phyloP scores from a whole-genome alignment of 2,888 invertebrate species.

The Mesochorus sp. region DNA sequence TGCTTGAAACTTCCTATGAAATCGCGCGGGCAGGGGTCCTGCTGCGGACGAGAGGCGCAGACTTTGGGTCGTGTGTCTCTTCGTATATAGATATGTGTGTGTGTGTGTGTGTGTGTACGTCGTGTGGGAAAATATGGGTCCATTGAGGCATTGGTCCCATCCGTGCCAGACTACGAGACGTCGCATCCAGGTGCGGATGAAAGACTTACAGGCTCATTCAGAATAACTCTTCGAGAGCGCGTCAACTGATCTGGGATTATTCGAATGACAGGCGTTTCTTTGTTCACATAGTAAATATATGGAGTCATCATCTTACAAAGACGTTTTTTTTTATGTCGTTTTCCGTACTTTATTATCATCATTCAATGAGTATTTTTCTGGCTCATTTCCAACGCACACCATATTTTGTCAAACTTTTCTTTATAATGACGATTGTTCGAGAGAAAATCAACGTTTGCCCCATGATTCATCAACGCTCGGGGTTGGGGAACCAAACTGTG shows the following conservation, averaged over 20 bases:
- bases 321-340: too few relatives aligned
- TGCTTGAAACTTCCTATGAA: slow-evolving; percentile 3
- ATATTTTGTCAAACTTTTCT: background rate
- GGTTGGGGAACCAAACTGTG: too few relatives aligned
- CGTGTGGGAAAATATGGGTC: too few relatives aligned
- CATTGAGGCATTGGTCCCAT: background rate
- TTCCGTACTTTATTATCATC: too few relatives aligned
- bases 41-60: too few relatives aligned
- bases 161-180: slow-evolving; percentile 39
- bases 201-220: background rate
- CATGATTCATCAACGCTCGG: too few relatives aligned
- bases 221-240: background rate
- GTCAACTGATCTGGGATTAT: too few relatives aligned
- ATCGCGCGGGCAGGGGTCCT: background rate
- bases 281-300: background rate
- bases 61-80: slow-evolving; percentile 39
- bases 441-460: too few relatives aligned
- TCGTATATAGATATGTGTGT: background rate
- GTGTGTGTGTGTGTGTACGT: background rate
- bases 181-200: slow-evolving; percentile 13
- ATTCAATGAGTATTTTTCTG: too few relatives aligned
- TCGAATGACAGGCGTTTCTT: too few relatives aligned
- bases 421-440: background rate
- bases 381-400: too few relatives aligned
- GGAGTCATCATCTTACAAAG: too few relatives aligned